Evolutionary conservation across 2,113 vertebrate species (phyloP).

Genomic region (Aptenodytes forsteri): DNA sequence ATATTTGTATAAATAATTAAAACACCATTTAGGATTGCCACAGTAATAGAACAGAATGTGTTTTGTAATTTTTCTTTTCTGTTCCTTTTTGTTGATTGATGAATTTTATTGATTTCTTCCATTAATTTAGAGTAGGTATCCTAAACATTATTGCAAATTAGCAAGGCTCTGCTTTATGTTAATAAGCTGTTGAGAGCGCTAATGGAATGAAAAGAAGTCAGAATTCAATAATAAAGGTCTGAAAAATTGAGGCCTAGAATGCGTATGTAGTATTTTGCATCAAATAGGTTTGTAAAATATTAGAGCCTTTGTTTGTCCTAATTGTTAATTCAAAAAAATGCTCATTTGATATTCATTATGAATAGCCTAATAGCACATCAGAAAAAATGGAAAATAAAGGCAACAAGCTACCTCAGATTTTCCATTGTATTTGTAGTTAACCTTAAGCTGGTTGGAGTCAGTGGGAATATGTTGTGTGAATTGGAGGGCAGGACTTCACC

Average conservation of each 20-base stretch:
- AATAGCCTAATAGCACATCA: background rate
- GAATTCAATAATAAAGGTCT: background rate
- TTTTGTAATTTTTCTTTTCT: background rate
- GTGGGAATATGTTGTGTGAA: background rate
- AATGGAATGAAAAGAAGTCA: slow-evolving; percentile 4
- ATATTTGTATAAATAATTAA: slow-evolving; percentile 46
- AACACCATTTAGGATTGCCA: slow-evolving; percentile 6
- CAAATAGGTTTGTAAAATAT: background rate
- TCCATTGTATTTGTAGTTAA: background rate
- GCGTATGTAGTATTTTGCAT: background rate
- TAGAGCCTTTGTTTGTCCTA: background rate
- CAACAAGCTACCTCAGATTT: background rate
- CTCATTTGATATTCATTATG: background rate
- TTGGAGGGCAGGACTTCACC: background rate
- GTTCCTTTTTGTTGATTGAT: background rate
- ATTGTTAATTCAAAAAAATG: background rate
- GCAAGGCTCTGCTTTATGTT: background rate
- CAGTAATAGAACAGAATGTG: slow-evolving; percentile 12
- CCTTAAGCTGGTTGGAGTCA: background rate
- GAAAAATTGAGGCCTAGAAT: background rate
- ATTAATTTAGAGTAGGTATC: slow-evolving; percentile 22
- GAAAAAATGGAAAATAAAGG: background rate
- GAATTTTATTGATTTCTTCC: slow-evolving; percentile 27
- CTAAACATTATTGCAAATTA: background rate
- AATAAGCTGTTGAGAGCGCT: background rate